Conservation (phyloP, 2,888 invertebrate genomes). For the Leucoptera coffeella region DNA sequence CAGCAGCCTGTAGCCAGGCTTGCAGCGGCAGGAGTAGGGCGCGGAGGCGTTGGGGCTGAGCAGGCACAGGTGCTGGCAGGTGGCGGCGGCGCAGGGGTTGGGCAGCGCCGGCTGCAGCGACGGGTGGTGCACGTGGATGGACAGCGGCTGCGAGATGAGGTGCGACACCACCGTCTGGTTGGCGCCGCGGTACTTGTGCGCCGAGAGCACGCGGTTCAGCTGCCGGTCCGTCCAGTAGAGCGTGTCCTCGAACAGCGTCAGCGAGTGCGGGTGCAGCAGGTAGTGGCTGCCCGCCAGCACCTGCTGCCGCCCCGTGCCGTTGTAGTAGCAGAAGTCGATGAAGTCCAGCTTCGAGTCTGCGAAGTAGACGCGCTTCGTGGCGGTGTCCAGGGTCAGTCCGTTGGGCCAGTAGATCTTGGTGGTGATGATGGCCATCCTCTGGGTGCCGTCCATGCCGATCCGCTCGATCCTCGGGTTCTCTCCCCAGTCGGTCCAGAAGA, state of each 20-base stretch:
- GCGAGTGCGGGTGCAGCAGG: slow-evolving; percentile 88
- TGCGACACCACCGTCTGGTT: slow-evolving; percentile 94
- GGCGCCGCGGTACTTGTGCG: slow-evolving; percentile 85
- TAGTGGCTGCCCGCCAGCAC: slow-evolving; percentile 87
- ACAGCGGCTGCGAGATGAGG: slow-evolving; percentile 89
- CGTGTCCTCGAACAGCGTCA: slow-evolving; percentile 93
- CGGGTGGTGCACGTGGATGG: slow-evolving; percentile 93
- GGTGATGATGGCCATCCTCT: slow-evolving; percentile 76
- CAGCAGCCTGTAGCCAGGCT: slow-evolving; percentile 71
- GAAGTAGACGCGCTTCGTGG: slow-evolving; percentile 90
- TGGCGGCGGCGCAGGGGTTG: slow-evolving; percentile 63
- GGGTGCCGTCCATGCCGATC: slow-evolving; percentile 92
- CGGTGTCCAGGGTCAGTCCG: slow-evolving; percentile 91
- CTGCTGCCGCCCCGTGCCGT: slow-evolving; percentile 85
- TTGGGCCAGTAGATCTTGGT: slow-evolving; percentile 99
- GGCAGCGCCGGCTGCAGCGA: slow-evolving; percentile 78
- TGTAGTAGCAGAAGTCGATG: slow-evolving; percentile 96
- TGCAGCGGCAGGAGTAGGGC: slow-evolving; percentile 86
- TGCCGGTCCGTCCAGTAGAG: slow-evolving; percentile 96
- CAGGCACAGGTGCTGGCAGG: slow-evolving; percentile 87
- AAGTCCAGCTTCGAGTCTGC: slow-evolving; percentile 96
- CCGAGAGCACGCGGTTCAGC: slow-evolving; percentile 81
- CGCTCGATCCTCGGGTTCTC: slow-evolving; percentile 94
- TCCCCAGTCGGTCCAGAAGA: slow-evolving; percentile 99
- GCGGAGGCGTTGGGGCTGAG: slow-evolving; percentile 66